Conservation (phyloP, 1,140 invertebrate species). For the Drosophila lacteicornis region DNA sequence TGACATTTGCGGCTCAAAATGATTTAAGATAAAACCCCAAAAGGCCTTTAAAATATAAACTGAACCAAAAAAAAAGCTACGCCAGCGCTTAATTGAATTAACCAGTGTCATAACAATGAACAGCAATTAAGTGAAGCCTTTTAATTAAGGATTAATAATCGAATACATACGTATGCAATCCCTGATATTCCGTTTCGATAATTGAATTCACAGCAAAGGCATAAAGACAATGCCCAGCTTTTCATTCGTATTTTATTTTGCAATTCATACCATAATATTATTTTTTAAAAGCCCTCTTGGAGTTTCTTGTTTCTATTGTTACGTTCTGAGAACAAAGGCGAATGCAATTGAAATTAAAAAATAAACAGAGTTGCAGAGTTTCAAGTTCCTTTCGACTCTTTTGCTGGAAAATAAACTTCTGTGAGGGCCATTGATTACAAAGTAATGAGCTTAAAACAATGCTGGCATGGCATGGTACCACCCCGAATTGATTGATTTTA, state of each 20-base stretch:
- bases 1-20: background rate
- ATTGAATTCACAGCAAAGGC: constrained; percentile 22
- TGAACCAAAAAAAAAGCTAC: background rate
- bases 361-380: constrained; percentile 42
- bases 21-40: background rate
- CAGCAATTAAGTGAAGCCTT: constrained; percentile 23
- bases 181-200: constrained; percentile 4
- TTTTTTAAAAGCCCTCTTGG: constrained; percentile 29
- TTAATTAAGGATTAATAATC: constrained; percentile 45
- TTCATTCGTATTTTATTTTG: constrained; percentile 20
- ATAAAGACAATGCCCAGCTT: constrained; percentile 12
- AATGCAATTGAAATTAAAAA: constrained; percentile 25
- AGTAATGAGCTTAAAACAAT: constrained; percentile 25
- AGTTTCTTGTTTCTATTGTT: constrained; percentile 20
- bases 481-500: constrained; percentile 35
- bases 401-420: constrained; percentile 1
- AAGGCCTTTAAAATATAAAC: background rate
- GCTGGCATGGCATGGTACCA: constrained; percentile 7
- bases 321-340: constrained; percentile 4
- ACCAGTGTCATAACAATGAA: constrained; percentile 17
- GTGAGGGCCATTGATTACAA: constrained; percentile 18
- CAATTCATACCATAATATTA: constrained; percentile 12
- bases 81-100: constrained; percentile 6
- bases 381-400: constrained; percentile 29
- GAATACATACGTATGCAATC: constrained; percentile 7